Evolutionary conservation across 2,888 invertebrate genomes (phyloP), one percentile per base, ranked within the genome.

Genomic region (Archips crataeganus): DNA sequence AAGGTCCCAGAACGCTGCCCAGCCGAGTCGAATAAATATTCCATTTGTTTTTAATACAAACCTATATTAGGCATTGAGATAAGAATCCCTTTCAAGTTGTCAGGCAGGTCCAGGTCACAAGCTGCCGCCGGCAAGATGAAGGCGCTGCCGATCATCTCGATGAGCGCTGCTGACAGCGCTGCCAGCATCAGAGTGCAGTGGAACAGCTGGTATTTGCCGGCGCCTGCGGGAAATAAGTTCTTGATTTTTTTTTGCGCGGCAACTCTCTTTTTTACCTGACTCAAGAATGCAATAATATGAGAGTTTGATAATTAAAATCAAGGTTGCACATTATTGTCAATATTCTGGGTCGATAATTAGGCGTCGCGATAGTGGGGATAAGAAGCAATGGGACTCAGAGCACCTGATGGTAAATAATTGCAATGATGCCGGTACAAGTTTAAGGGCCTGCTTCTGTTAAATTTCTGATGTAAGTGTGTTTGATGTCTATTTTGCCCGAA

Each of bases 71-170:
- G 97, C 57, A 96, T 93, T 2, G 96, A 96, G 74, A 96, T 96
- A 4, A 97, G 89, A 64, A 96, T 93, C n/a, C 97, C 97, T 78
- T 96, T 95, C 79, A 97, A 87, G 15, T 91, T 88, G 23, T 96
- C 96, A 0, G 95, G 94, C 60, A 97, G 85, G 3, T 94, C 79
- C 2, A 97, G 92, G 82, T 97, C 97, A 80, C 97, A 97, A 72
- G 96, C 95, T 0, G 97, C 97, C 0, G 96, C 96, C 0, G 97
- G 96, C 64, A 97, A 85, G 39, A 97, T 94, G 85, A 96, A 97
- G 1, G 97, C 96, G 32, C 96, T 94, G 2, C 93, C 90, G n/a
- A 92, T 89, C 84, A 93, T 91, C 81, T 93, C 93, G 64, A 92
- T 75, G 64, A 94, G 80, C 0, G 92, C 84, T 0, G 93, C 79